Base-by-base conservation (phyloP, 2,113 vertebrate species). In the Nyctereutes procyonoides region DNA sequence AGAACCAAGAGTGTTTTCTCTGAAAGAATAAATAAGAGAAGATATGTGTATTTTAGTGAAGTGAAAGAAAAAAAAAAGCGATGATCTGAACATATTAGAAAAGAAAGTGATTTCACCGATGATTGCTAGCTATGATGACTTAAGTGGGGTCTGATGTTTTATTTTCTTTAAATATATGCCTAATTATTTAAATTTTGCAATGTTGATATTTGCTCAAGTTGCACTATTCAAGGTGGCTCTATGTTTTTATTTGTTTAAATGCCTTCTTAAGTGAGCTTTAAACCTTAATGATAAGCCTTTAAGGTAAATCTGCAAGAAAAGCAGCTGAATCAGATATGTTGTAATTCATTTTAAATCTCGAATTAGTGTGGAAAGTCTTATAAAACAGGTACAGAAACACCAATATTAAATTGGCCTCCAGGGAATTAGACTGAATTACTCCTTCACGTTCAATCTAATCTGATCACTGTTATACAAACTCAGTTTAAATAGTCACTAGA, bases 221-320 rank as follows among this genome's bases (percentile, higher is more conserved):
- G 8, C 38, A 43, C 1, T 90, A 38, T 38, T 90, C 16, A 73
- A 55, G 56, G 26, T 60, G 16, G 26, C 32, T 90, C 81, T 95
- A 67, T 90, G 32, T 38, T 86, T 93, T 86, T 79, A 28, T 92
- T 79, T 93, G 26, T 90, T 93, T 82, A 90, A 2, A 82, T 67
- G 20, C 86, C 32, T 80, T 93, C 43, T 73, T 86, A 73, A 93
- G 58, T 85, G 71, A 85, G 22, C 30, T 93, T 73, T 86, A 65
- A 81, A 38, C 60, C 51, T 90, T 81, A 53, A 74, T 53, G 32
- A 43, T 81, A 67, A 95, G 32, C 2, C 56, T 90, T 90, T 86
- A 90, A 65, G 48, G 19, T 90, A 74, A 67, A 58, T 10, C 48
- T 26, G 28, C 60, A 43, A 86, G 86, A 51, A 67, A 97, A 90